Percentiles rank a stretch among this genome's conserved stretches.
phyloP scores from a whole-genome alignment of 2,797 vertebrate species.

The Brotula barbata region DNA sequence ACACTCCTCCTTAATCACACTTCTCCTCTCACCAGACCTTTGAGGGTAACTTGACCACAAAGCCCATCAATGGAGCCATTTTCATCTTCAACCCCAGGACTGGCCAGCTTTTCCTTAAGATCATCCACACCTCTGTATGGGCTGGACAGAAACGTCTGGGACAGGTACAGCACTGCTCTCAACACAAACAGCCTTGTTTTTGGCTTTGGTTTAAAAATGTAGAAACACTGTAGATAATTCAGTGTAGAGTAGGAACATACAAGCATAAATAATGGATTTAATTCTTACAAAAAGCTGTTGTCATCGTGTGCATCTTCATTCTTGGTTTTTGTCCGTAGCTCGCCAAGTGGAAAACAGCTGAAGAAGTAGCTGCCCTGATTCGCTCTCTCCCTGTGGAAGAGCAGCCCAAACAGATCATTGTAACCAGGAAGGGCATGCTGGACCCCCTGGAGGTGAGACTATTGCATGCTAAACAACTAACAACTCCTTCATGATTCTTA shows the following conservation, averaged over 20 bases:
- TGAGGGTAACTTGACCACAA: constrained; percentile 99
- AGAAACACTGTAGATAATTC: no score
- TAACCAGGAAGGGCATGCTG: constrained; percentile 98
- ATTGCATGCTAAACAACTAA: no score
- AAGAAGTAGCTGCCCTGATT: constrained; percentile 98
- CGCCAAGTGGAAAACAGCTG: constrained; percentile 99
- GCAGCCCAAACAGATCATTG: constrained; percentile 99
- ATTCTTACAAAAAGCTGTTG: no score
- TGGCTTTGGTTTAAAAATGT: no score
- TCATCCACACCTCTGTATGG: constrained; percentile 99
- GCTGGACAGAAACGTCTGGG: constrained; percentile 98
- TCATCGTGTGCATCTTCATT: background rate
- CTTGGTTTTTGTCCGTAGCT: constrained; percentile 75
- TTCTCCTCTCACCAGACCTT: constrained; percentile 84
- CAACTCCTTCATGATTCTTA: no score
- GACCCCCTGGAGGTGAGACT: constrained; percentile 92
- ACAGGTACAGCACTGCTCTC: constrained; percentile 79
- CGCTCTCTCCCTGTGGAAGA: constrained; percentile 98
- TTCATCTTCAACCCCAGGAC: constrained; percentile 99
- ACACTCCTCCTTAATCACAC: no score
- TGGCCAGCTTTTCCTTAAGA: constrained; percentile 98
- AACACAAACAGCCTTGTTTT: no score
- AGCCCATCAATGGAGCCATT: constrained; percentile 99
- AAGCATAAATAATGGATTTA: no score
- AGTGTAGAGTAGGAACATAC: no score